Evolutionary conservation across 2,113 vertebrate genomes (phyloP), one percentile per base, ranked within the genome.

Genomic region (Lagopus muta): DNA sequence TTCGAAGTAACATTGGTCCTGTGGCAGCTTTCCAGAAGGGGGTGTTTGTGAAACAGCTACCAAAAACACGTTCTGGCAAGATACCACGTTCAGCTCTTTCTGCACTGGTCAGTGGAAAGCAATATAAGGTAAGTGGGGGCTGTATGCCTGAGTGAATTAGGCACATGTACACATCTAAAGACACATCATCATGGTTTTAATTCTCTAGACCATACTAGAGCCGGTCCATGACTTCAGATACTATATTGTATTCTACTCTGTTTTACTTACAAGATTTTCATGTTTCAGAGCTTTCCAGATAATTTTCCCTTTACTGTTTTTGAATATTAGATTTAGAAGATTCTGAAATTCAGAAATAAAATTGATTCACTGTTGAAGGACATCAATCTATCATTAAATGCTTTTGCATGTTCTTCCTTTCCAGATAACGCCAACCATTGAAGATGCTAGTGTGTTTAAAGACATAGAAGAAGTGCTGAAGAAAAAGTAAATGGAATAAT

Each of bases 21-120:
- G 99, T 99, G 34, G 99, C 99, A 48, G 98, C 99, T 52, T 99
- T 99, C 86, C 98, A 97, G 95, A 99, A 98, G 66, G 98, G 98
- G 2, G 86, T 99, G 27, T 99, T 99, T 91, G 98, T 99, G 52
- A 96, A 93, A 10, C 97, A 97, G 40, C 91, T 99, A 32, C 99
- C 99, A 9, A 99, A 99, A 97, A 99, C 99, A 0, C 98, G 99
- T 62, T 99, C 99, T 2, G 99, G 99, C 67, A 99, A 99, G 97
- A 99, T 99, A 57, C 99, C 99, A 8, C 98, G 99, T 36, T 98
- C 99, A 7, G 84, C 98, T 72, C 97, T 99, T 11, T 98, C 98
- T 65, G 98, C 97, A 16, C 97, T 99, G 17, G 97, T 99, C 89
- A 99, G 99, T 89, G 95, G 98, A 25, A 99, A 99, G 38, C 98